Evolutionary conservation across 2,113 vertebrate genomes (phyloP).

Genomic region (Bolborhynchus lineola): DNA sequence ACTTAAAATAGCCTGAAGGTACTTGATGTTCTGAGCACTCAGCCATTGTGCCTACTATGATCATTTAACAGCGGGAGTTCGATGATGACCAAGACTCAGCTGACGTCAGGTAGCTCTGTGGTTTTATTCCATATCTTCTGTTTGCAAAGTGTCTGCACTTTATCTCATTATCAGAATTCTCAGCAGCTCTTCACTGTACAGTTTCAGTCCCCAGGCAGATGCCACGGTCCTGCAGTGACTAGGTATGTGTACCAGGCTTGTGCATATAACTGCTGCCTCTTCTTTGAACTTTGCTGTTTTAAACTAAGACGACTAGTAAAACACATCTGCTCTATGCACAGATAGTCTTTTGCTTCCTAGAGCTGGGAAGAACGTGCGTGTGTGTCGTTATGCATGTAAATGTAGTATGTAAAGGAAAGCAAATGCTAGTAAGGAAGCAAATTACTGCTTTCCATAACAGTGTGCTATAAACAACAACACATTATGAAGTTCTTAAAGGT

Average conservation of each 20-base stretch:
- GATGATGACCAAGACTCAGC: not conserved
- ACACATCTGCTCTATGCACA: not conserved
- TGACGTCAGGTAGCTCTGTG: not conserved
- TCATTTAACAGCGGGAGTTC: not conserved
- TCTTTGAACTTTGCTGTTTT: not conserved
- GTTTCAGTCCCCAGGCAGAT: not conserved
- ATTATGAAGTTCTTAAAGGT: not conserved
- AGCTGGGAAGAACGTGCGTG: not conserved
- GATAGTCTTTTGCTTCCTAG: not conserved
- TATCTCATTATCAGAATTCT: not conserved
- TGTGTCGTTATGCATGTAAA: not conserved
- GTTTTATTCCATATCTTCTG: not conserved
- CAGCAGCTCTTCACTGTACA: not conserved
- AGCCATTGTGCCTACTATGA: fast-evolving
- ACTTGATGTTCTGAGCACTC: not conserved
- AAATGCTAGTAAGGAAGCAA: not conserved
- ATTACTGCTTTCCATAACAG: not conserved
- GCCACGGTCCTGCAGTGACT: not conserved
- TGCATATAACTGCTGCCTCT: not conserved
- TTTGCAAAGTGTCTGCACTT: not conserved
- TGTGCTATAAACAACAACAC: not conserved
- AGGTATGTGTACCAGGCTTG: not conserved
- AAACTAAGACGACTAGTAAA: not conserved
- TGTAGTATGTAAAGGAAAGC: not conserved
- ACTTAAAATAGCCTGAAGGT: not conserved